These are phyloP conservation scores for Pycnomerus fuliginosus DNA, from an alignment of 2,888 invertebrate genomes.

Conservation along the genomic window DNA sequence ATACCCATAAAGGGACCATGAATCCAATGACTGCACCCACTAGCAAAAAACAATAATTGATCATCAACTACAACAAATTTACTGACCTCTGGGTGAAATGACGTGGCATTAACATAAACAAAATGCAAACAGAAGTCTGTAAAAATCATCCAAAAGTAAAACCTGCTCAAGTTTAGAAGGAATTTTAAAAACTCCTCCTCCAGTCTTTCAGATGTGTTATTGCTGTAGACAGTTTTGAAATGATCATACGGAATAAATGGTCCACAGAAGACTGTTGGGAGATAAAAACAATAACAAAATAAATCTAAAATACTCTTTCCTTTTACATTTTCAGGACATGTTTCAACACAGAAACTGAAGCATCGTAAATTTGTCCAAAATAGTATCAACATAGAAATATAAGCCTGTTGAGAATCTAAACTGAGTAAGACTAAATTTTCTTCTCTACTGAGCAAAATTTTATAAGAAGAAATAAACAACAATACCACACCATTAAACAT, in stretches of 20 bases:
- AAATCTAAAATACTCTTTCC: conserved; percentile 51
- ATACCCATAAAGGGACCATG: conserved; percentile 79
- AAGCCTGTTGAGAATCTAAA: conserved; percentile 51
- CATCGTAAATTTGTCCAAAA: conserved; percentile 77
- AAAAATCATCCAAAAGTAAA: conserved; percentile 67
- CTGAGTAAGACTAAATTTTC: conserved; percentile 32
- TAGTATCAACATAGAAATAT: conserved; percentile 58
- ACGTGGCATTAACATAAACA: conserved; percentile 78
- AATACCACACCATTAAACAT: conserved; percentile 56
- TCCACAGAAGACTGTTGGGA: conserved; percentile 80
- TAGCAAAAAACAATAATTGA: conserved; percentile 46
- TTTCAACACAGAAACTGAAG: conserved; percentile 72
- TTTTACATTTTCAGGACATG: conserved; percentile 46
- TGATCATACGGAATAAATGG: conserved; percentile 79
- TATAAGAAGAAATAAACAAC: conserved; percentile 35
- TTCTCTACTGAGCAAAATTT: conserved; percentile 29
- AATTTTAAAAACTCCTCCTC: conserved; percentile 51
- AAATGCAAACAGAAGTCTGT: conserved; percentile 75
- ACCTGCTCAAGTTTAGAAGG: conserved; percentile 57
- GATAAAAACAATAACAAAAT: conserved; percentile 76
- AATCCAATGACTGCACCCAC: conserved; percentile 61
- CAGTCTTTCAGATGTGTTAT: conserved; percentile 37
- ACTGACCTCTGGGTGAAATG: conserved; percentile 63
- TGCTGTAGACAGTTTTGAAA: conserved; percentile 57
- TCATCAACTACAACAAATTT: background rate